These are phyloP conservation scores for Gymnobelideus leadbeateri DNA, from an alignment of 2,113 vertebrate genomes.

Conservation along the genomic window DNA sequence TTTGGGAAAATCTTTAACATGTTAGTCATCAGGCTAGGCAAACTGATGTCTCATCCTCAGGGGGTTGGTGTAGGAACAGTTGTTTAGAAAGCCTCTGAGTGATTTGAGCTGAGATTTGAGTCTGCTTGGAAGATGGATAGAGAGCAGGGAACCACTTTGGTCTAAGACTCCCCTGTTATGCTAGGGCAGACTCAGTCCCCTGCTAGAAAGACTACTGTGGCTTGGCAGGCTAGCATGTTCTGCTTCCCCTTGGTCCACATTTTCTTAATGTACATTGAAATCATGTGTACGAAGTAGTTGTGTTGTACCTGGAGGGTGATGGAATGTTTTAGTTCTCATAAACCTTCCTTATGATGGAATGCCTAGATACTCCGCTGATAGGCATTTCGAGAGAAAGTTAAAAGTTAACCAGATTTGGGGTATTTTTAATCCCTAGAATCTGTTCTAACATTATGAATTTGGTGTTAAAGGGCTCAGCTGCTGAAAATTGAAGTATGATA, in stretches of 20 bases:
- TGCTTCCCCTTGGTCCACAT: no score
- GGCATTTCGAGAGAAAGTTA: conserved; percentile 65
- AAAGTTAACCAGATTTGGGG: conserved; percentile 70
- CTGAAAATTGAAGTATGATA: conserved; percentile 28
- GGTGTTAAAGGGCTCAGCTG: conserved; percentile 56
- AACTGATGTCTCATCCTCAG: neutral
- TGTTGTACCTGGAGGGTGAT: neutral
- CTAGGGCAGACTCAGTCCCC: neutral
- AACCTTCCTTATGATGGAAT: conserved; percentile 73
- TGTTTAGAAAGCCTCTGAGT: neutral
- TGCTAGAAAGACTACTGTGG: neutral
- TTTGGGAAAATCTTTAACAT: neutral
- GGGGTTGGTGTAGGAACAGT: neutral
- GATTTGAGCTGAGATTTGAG: neutral
- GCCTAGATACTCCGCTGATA: conserved; percentile 65
- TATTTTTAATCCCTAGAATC: conserved; percentile 72
- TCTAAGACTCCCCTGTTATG: neutral
- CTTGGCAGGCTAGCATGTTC: neutral
- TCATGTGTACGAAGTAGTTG: neutral
- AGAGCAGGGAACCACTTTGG: neutral
- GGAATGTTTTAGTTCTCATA: conserved; percentile 65
- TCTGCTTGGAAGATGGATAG: neutral
- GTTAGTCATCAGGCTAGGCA: neutral
- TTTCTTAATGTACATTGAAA: neutral
- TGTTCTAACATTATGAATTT: conserved; percentile 63